Base-by-base conservation (phyloP, 2,888 invertebrate genomes). In the Coelinius sp. region DNA sequence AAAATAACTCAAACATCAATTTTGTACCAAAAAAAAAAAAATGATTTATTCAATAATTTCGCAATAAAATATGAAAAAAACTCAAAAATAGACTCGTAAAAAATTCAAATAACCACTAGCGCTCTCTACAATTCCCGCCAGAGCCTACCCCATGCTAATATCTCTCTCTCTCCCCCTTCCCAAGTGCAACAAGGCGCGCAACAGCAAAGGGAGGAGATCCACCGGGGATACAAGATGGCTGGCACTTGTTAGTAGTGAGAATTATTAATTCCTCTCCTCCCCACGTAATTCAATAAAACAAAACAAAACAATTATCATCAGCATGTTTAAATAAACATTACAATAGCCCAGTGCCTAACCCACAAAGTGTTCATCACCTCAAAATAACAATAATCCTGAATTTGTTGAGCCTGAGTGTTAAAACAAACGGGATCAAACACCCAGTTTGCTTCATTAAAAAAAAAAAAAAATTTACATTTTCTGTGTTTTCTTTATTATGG, bases 221-320 rank as follows among this genome's bases (percentile, higher is more conserved):
- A 77, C 78, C 78, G 77, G 78, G 79, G 79, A 82, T 81, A 83
- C 87, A 88, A 88, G 84, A 88, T 88, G 88, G 88, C 88, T 86
- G 88, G 84, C 88, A 88, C 88, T 88, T 88, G 88, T 88, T 88
- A 87, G 88, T 83, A 81, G 82, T 82, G 56, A 41, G 83, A 80
- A 81, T 83, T 84, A 84, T 83, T 82, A 84, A 83, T 82, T 76
- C 80, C 79, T 76, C 71, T 65, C 73, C 67, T 76, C 79, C 75
- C 73, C 74, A 81, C 79, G 81, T 78, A 78, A 73, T 80, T 80
- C 73, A 14, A 68, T 76, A 76, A 77, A 78, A 78, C 70, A 75
- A 68, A 66, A 63, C 68, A 49, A 71, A 68, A 71, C 71, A 52
- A 69, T 70, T 53, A 53, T 49, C 67, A 59, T 69, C 71, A 44